Evolutionary conservation across 2,797 vertebrate genomes (phyloP), one percentile per base, ranked within the genome.

Genomic region (Glyptemys insculpta): DNA sequence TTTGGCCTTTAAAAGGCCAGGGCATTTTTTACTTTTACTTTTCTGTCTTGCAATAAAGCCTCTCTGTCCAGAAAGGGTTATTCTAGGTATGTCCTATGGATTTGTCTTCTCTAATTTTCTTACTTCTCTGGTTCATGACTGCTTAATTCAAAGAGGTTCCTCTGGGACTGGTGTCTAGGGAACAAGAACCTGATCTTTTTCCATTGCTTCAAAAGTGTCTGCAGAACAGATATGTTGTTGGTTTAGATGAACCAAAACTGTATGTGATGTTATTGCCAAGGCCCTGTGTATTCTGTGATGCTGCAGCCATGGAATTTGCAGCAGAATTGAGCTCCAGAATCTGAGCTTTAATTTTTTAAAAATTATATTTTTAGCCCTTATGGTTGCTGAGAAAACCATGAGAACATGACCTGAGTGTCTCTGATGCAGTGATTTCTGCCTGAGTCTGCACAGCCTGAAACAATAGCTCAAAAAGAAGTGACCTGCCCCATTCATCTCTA

Each of bases 21-120:
- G 78, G 92, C 96, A 96, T 96, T 96, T 87, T 97, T 97, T 91
- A 89, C 65, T 74, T 97, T 95, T 97, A 47, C 94, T 89, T 56
- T 95, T 96, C 2, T 0, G 57, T 96, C 74, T 94, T 94, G 27
- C 65, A 96, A 86, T 93, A 94, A 94, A 95, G 52, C 54, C 31
- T 41, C 29, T 74, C 83, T 44, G 34, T 94, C 85, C 86, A 91
- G 80, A 93, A 94, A 87, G 84, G 80, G 31, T 25, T 78, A 81
- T 31, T 21, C 89, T 80, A 96, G 65, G 91, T 19, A 88, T 92
- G 29, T 85, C 10, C 76, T 91, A 37, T 1, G 74, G 84, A 92
- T 93, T 44, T 49, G 74, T 8, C 74, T 78, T 78, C 44, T 56
- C 52, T 86, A 86, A 50, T 86, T 62, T 91, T 90, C 0, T 0